These are phyloP conservation scores for Calliopsis andreniformis DNA, from an alignment of 1,140 invertebrate genomes.

Conservation along the genomic window DNA sequence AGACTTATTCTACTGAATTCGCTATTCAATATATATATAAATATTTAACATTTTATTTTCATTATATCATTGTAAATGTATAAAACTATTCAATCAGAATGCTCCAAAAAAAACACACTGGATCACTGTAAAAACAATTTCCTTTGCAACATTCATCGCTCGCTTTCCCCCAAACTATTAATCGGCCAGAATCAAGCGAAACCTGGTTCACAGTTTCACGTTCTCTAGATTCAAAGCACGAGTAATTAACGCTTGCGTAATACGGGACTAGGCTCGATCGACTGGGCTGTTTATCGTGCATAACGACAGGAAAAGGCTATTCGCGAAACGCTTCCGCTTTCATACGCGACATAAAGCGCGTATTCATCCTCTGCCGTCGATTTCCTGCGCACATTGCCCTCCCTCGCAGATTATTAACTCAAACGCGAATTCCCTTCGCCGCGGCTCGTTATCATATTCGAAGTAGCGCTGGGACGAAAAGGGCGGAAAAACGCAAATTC, in stretches of 20 bases:
- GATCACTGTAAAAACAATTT: no score
- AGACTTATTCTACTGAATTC: no score
- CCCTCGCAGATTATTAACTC: not conserved
- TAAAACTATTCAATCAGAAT: no score
- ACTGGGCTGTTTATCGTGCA: not conserved
- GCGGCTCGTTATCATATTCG: not conserved
- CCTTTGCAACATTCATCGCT: not conserved
- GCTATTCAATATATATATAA: no score
- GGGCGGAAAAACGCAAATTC: no score
- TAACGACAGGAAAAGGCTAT: not conserved
- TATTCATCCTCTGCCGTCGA: not conserved
- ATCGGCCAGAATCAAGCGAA: not conserved
- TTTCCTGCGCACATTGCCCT: not conserved
- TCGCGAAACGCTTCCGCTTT: not conserved
- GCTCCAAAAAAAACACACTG: no score
- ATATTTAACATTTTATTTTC: no score
- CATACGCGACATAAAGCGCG: not conserved
- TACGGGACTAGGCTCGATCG: no score
- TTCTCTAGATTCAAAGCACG: not conserved
- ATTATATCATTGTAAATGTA: no score
- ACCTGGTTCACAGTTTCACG: not conserved
- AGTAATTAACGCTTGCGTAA: not conserved
- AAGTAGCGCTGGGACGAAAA: no score
- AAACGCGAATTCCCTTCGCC: not conserved
- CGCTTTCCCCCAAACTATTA: not conserved